Conservation (phyloP, 2,113 vertebrate species). For the Chionis minor region DNA sequence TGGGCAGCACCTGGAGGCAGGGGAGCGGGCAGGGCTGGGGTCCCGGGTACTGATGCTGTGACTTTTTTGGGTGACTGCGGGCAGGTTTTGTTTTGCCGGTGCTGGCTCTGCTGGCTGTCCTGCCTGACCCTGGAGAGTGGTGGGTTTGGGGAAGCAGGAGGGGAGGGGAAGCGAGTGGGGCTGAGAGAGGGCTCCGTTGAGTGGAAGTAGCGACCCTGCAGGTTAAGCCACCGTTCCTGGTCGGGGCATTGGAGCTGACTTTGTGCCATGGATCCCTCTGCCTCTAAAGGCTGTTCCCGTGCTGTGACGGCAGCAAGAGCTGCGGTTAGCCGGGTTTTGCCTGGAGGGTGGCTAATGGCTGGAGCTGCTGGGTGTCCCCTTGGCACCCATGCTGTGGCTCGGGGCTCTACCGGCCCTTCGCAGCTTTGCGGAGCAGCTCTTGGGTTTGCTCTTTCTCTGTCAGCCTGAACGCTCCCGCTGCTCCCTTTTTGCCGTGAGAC, state of each 20-base stretch:
- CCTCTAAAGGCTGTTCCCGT: background rate
- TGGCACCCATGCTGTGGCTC: accelerated
- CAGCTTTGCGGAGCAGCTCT: background rate
- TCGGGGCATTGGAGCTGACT: background rate
- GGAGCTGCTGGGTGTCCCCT: background rate
- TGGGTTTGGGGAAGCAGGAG: background rate
- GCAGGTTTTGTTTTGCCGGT: background rate
- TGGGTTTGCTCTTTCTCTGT: background rate
- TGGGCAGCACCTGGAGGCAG: accelerated
- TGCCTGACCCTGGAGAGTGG: background rate
- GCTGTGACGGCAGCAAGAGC: background rate
- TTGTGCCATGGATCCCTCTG: background rate
- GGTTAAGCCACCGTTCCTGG: background rate
- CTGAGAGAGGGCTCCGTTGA: background rate
- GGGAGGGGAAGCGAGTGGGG: background rate
- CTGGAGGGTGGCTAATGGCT: accelerated
- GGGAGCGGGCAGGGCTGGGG: background rate
- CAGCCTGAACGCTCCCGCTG: accelerated
- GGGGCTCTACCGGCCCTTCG: background rate
- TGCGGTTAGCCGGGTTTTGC: background rate
- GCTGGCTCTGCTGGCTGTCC: background rate
- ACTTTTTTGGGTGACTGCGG: background rate
- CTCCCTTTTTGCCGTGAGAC: background rate
- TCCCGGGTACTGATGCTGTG: accelerated
- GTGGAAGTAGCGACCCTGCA: background rate